Evolutionary conservation across 1,140 invertebrate species (phyloP).

Genomic region (Lamellibrachia luymesi): DNA sequence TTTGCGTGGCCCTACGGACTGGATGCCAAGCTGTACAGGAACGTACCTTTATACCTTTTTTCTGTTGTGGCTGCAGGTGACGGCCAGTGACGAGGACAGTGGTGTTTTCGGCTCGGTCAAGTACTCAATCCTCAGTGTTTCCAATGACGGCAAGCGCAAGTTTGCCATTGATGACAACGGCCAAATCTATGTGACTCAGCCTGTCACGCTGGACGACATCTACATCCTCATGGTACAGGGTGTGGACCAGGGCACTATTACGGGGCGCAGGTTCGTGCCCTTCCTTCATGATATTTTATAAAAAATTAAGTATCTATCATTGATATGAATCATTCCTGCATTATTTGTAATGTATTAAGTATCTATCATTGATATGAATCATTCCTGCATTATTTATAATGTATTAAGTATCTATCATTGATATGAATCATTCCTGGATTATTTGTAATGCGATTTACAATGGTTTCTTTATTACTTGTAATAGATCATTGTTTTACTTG

Average conservation of each 20-base stretch:
- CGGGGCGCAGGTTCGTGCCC: not conserved
- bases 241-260: slow-evolving; percentile 28
- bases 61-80: slow-evolving; percentile 29
- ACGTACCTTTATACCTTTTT: too few relatives aligned
- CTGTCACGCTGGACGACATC: slow-evolving; percentile 28
- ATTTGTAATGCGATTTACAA: not conserved
- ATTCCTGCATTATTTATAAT: too few relatives aligned
- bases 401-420: not conserved
- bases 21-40: too few relatives aligned
- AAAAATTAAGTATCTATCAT: slow-evolving; percentile 11
- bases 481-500: too few relatives aligned
- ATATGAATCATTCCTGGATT: not conserved
- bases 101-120: slow-evolving; percentile 31
- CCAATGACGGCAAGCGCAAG: slow-evolving; percentile 30
- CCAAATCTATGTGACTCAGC: slow-evolving; percentile 25
- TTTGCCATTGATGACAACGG: slow-evolving; percentile 27
- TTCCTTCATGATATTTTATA: slow-evolving; percentile 11
- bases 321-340: not conserved
- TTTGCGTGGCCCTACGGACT: too few relatives aligned
- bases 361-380: not conserved
- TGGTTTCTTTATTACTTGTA: not conserved
- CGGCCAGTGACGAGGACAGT: slow-evolving; percentile 37
- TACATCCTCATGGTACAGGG: slow-evolving; percentile 35
- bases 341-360: too few relatives aligned
- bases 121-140: slow-evolving; percentile 33